A percentile compares a stretch with the other conserved stretches of the same genome.
These are phyloP conservation scores for Drosophila rufa DNA, from an alignment of 1,140 invertebrate genomes.

Conservation along the genomic window DNA sequence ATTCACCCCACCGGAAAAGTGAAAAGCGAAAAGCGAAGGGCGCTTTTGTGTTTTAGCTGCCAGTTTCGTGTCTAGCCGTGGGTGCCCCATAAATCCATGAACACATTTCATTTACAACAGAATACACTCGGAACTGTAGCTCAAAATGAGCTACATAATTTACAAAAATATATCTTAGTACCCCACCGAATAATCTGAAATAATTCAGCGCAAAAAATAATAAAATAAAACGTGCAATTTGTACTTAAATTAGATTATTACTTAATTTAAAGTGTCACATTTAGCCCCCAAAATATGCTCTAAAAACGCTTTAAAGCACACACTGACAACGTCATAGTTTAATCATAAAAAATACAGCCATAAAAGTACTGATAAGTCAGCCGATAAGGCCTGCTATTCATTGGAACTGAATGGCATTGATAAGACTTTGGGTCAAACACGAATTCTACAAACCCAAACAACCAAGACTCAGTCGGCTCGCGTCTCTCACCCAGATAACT, in stretches of 20 bases:
- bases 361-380: neutral
- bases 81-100: constrained; percentile 3
- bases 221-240: too few relatives aligned
- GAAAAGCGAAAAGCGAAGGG: neutral
- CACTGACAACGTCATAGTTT: neutral
- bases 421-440: constrained; percentile 29
- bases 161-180: neutral
- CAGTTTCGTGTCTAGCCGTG: constrained; percentile 1
- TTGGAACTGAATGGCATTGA: constrained; percentile 29
- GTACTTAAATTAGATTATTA: too few relatives aligned
- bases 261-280: neutral
- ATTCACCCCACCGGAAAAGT: neutral
- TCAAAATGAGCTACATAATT: neutral
- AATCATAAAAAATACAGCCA: neutral
- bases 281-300: too few relatives aligned
- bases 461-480: constrained; percentile 19
- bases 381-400: constrained; percentile 23
- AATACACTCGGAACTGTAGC: neutral
- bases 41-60: constrained; percentile 9
- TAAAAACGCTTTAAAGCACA: neutral
- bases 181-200: too few relatives aligned
- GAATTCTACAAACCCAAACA: constrained; percentile 29
- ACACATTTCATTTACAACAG: neutral
- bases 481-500: constrained; percentile 31
- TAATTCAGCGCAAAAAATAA: too few relatives aligned